Conservation (phyloP, 2,797 vertebrate species). For the Helarctos malayanus region DNA sequence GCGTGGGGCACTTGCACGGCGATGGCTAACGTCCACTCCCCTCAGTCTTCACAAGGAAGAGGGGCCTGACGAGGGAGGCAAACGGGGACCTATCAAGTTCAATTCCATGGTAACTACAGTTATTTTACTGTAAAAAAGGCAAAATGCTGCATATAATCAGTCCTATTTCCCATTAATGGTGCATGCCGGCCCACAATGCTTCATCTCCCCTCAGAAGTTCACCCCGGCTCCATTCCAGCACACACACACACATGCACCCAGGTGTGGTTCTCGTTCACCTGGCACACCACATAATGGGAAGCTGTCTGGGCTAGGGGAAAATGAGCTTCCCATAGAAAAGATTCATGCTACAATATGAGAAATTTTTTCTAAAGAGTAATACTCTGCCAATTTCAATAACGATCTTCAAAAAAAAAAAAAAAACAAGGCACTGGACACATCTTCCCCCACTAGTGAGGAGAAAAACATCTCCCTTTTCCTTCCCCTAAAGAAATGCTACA, state of each 20-base stretch:
- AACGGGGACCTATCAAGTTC: constrained; percentile 73
- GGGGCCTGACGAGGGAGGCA: constrained; percentile 61
- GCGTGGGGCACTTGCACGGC: fast-evolving
- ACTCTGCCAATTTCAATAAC: constrained; percentile 39
- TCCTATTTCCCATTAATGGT: constrained; percentile 79
- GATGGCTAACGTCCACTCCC: neutral
- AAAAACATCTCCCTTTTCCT: neutral
- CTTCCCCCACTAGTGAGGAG: neutral
- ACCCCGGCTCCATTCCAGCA: constrained; percentile 72
- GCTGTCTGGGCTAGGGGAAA: constrained; percentile 57
- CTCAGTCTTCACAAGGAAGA: constrained; percentile 35
- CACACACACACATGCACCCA: neutral
- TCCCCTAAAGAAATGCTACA: neutral
- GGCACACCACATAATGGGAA: constrained; percentile 61
- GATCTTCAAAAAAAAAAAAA: neutral
- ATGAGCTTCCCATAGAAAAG: constrained; percentile 67
- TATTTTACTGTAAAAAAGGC: constrained; percentile 86
- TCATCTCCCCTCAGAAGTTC: constrained; percentile 60
- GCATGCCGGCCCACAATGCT: constrained; percentile 71
- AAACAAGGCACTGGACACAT: neutral
- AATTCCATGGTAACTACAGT: constrained; percentile 84
- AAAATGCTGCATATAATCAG: constrained; percentile 85
- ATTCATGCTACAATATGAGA: neutral
- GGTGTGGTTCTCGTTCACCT: neutral
- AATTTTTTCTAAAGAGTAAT: constrained; percentile 10